Conservation (phyloP, 2,113 vertebrate species). For the Pontoporia blainvillei region DNA sequence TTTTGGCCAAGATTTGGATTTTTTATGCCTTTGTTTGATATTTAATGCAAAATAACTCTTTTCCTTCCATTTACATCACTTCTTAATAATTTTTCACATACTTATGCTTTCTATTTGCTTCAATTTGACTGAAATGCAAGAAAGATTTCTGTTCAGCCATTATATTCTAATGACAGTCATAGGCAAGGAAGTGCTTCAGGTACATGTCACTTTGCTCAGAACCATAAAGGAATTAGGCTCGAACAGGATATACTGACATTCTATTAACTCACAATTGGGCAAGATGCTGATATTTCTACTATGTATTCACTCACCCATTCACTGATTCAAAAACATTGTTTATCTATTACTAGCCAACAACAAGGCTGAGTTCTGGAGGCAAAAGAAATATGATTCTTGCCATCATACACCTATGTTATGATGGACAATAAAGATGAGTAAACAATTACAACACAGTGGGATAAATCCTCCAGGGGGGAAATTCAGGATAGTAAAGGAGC, state of each 20-base stretch:
- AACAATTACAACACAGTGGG: background rate
- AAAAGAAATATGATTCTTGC: background rate
- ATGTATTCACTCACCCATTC: background rate
- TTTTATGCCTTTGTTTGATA: background rate
- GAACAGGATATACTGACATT: background rate
- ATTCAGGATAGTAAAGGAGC: background rate
- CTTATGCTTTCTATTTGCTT: background rate
- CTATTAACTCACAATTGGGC: background rate
- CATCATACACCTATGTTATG: background rate
- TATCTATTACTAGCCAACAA: background rate
- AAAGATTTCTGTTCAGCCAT: background rate
- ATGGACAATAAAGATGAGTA: background rate
- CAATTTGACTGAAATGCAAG: background rate
- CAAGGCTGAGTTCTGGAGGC: background rate
- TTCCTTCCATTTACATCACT: background rate
- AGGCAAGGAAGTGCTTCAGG: background rate
- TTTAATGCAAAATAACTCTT: background rate
- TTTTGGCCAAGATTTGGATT: background rate
- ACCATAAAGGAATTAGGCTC: background rate
- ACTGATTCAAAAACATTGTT: background rate
- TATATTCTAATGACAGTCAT: background rate
- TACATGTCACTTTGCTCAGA: background rate
- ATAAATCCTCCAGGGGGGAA: background rate
- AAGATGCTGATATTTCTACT: background rate
- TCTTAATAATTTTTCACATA: background rate